Evolutionary conservation across 2,797 vertebrate species (phyloP).

Genomic region (Eulemur rubriventer): DNA sequence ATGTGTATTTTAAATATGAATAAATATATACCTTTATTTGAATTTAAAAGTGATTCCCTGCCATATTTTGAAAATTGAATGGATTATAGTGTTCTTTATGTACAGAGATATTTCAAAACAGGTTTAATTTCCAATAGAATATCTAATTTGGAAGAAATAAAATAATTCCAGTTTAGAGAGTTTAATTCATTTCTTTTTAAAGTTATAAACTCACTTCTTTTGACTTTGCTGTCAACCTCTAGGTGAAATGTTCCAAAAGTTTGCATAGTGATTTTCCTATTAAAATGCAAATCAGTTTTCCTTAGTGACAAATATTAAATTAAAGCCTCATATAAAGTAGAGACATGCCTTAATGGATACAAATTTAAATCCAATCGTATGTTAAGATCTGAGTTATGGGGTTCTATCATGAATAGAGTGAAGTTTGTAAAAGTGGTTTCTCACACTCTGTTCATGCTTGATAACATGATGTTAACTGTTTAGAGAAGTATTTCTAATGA

Average conservation of each 20-base stretch:
- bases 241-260: slow-evolving; percentile 62
- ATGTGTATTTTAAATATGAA: neutral
- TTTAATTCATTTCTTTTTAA: slow-evolving; percentile 38
- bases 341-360: slow-evolving; percentile 64
- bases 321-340: slow-evolving; percentile 66
- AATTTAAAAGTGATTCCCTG: neutral
- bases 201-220: slow-evolving; percentile 62
- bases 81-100: neutral
- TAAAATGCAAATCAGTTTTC: slow-evolving; percentile 78
- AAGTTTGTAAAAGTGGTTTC: neutral
- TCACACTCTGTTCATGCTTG: slow-evolving; percentile 2
- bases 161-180: neutral
- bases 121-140: neutral
- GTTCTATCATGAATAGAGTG: slow-evolving; percentile 41
- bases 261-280: slow-evolving; percentile 71
- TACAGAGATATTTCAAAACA: neutral
- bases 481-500: slow-evolving; percentile 6
- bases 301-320: slow-evolving; percentile 77
- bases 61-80: neutral
- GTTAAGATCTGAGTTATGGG: slow-evolving; percentile 60
- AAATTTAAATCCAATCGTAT: slow-evolving; percentile 55
- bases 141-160: slow-evolving; percentile 22
- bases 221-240: slow-evolving; percentile 66
- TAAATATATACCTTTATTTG: neutral
- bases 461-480: neutral